These are phyloP conservation scores for Anseranas semipalmata DNA, from an alignment of 2,113 vertebrate genomes.

Conservation along the genomic window DNA sequence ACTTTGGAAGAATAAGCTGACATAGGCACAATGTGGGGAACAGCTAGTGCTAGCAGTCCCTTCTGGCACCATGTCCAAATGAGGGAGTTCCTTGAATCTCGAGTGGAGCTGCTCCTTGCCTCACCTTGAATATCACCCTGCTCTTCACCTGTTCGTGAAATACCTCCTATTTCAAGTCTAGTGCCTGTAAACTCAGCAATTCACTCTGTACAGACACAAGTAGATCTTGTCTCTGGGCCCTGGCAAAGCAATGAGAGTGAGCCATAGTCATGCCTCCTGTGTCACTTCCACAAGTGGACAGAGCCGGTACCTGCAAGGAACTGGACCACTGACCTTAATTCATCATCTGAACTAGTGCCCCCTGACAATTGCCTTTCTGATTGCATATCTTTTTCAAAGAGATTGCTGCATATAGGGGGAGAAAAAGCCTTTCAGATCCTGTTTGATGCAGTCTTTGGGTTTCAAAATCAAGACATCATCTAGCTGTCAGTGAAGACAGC, in stretches of 20 bases:
- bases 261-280: fast-evolving
- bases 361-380: not conserved
- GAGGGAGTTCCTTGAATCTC: not conserved
- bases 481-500: not conserved
- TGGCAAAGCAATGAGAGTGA: not conserved
- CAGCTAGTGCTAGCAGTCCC: not conserved
- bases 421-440: not conserved
- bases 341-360: not conserved
- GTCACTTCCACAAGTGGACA: not conserved
- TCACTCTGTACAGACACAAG: not conserved
- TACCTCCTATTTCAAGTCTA: not conserved
- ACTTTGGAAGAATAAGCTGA: not conserved
- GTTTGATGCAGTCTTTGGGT: not conserved
- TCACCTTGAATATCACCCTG: not conserved
- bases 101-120: not conserved
- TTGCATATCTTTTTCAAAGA: not conserved
- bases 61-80: not conserved
- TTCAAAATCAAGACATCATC: constrained; percentile 13
- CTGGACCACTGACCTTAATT: not conserved
- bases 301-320: not conserved
- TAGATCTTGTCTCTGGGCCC: not conserved
- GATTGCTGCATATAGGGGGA: not conserved
- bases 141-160: not conserved
- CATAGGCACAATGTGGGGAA: not conserved
- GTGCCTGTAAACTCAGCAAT: not conserved